Conservation (phyloP, 2,888 invertebrate species). For the Harpalus rubripes region DNA sequence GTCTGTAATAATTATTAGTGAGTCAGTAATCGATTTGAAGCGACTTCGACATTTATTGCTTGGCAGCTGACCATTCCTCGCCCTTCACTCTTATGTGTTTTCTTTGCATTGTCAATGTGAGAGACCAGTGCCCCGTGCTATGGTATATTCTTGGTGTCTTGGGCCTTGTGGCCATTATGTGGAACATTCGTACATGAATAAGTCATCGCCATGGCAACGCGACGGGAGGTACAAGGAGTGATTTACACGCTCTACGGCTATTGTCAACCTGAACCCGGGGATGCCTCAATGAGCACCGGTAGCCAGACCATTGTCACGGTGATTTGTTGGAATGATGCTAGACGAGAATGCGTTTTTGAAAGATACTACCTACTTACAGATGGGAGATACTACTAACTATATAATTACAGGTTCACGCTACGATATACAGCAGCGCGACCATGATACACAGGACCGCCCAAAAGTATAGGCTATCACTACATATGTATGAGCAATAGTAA, state of each 20-base stretch:
- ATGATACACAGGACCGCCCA: no score
- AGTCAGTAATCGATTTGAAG: no score
- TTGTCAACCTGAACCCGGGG: conserved; percentile 28
- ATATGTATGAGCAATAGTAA: no score
- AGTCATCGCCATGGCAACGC: conserved; percentile 46
- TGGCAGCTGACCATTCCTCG: no score
- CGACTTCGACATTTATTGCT: no score
- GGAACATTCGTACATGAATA: conserved; percentile 51
- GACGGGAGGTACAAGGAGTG: conserved; percentile 8
- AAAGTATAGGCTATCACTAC: no score
- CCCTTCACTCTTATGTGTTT: neutral
- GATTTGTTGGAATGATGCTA: neutral
- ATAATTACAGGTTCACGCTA: no score
- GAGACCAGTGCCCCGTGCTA: neutral
- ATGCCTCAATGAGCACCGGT: neutral
- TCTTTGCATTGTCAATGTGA: neutral
- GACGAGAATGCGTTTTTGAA: no score
- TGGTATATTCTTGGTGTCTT: conserved; percentile 36
- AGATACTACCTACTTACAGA: no score
- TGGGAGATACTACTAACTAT: no score
- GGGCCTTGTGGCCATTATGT: conserved; percentile 37
- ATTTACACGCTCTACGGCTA: conserved; percentile 4
- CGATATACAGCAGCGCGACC: no score
- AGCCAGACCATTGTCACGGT: neutral
- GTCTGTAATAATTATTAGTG: no score